These are phyloP conservation scores for Tolmerus cingulatus DNA, from an alignment of 2,888 invertebrate genomes.

Conservation along the genomic window DNA sequence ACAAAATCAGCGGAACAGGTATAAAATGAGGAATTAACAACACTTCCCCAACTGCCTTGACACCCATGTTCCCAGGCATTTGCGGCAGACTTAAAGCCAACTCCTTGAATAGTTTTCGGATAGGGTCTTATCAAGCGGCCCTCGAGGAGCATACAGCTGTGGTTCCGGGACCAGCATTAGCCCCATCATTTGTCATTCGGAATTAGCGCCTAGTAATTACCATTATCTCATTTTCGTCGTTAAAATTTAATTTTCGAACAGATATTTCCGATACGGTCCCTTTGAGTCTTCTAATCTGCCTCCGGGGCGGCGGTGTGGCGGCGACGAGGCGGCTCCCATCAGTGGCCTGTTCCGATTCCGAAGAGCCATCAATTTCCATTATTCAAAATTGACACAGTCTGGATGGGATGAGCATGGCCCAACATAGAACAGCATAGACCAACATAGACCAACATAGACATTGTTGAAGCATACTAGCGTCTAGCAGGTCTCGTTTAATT, in stretches of 20 bases:
- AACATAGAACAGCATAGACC: not conserved
- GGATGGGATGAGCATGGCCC: not conserved
- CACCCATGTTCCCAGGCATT: not conserved
- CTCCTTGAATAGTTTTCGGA: not conserved
- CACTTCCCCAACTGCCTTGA: not conserved
- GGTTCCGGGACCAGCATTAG: not conserved
- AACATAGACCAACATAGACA: not conserved
- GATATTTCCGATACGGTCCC: not conserved
- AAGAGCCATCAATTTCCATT: not conserved
- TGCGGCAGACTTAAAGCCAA: not conserved
- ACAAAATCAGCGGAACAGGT: not conserved
- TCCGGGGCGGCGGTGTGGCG: not conserved
- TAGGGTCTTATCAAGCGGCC: not conserved
- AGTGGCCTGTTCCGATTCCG: not conserved
- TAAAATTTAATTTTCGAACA: constrained; percentile 31
- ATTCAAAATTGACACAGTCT: not conserved
- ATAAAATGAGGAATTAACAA: not conserved
- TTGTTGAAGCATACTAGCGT: not conserved
- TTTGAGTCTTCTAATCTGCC: not conserved
- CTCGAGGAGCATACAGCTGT: not conserved
- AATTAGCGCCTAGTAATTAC: constrained; percentile 38
- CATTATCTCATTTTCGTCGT: constrained; percentile 27
- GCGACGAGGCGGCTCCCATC: not conserved
- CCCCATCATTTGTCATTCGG: constrained; percentile 18
- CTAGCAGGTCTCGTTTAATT: not conserved